phyloP scores from a whole-genome alignment of 2,888 invertebrate species.

The Tineola bisselliella region DNA sequence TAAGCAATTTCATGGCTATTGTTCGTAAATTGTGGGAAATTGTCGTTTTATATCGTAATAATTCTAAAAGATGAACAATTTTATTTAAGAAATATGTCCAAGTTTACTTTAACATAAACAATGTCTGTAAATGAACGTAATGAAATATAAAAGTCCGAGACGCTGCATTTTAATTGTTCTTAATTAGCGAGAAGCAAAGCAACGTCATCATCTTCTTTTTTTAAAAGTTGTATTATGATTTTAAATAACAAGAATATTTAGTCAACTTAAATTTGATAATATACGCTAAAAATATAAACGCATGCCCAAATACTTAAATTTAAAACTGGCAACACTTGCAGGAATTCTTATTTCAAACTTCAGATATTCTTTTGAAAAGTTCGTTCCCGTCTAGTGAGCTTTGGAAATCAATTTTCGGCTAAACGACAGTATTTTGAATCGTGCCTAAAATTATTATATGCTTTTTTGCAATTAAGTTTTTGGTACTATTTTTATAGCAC shows the following conservation, averaged over 20 bases:
- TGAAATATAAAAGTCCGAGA: neutral
- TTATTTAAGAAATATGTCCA: too few relatives aligned
- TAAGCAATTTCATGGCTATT: conserved; percentile 18
- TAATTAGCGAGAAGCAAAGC: neutral
- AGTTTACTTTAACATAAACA: neutral
- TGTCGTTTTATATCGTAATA: neutral
- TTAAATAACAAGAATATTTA: too few relatives aligned
- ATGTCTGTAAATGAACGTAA: neutral
- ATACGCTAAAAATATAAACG: too few relatives aligned
- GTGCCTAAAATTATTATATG: conserved; percentile 36
- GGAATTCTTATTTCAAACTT: neutral
- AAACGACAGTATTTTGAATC: conserved; percentile 35
- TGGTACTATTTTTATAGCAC: conserved; percentile 33
- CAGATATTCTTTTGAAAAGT: neutral
- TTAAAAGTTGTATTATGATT: too few relatives aligned
- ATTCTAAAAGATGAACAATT: neutral
- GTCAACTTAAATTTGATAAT: too few relatives aligned
- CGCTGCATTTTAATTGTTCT: neutral
- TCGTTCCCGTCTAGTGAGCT: conserved; percentile 21
- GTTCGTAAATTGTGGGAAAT: neutral
- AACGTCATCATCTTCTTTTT: neutral
- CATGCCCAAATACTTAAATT: too few relatives aligned
- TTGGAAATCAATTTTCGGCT: conserved; percentile 33
- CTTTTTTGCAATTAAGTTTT: conserved; percentile 34
- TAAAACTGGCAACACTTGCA: neutral